Base-by-base conservation (phyloP, 2,113 vertebrate species). In the Percopsis transmontana region DNA sequence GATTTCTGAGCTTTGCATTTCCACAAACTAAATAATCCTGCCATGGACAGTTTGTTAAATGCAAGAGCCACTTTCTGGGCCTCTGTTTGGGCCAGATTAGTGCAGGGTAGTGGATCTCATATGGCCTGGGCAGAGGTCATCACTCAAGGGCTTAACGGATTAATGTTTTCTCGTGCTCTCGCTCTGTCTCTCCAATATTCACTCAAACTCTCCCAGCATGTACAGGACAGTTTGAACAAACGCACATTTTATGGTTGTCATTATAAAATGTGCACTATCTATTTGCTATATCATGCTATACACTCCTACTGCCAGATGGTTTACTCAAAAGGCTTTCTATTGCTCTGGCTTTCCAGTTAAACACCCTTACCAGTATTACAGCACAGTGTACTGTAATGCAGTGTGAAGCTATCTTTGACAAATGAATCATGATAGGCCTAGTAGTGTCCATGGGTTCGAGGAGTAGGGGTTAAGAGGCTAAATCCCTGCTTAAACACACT, bases 141-240 rank as follows among this genome's bases (percentile, higher is more conserved):
- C 86, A 83, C 86, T 87, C 85, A 90, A 90, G 79, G 87, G 88
- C 83, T 93, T 92, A 93, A 91, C 50, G 89, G 91, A 92, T 93
- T 92, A 93, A 90, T 90, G 84, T 89, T 76, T 85, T 86, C 83
- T 79, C 74, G 61, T 11, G 38, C 81, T 62, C 77, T 85, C 73
- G 62, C 51, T 80, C 70, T 72, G 79, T 76, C 51, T 23, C 21
- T 52, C 78, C 78, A 77, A 88, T 87, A 88, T 90, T 87, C 86
- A 85, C 79, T 84, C 74, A 77, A 82, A 85, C 69, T 76, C 68
- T 39, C 51, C 47, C 75, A 66, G 72, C 70, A 40, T 57, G 42
- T 78, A 59, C 63, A 66, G 72, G 41, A 77, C 78, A 64, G 27
- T 81, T 66, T 82, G 70, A 72, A 58, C 78, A 71, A 72, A 85